Evolutionary conservation across 2,113 vertebrate genomes (phyloP).

Genomic region (Leptocoma aspasia): DNA sequence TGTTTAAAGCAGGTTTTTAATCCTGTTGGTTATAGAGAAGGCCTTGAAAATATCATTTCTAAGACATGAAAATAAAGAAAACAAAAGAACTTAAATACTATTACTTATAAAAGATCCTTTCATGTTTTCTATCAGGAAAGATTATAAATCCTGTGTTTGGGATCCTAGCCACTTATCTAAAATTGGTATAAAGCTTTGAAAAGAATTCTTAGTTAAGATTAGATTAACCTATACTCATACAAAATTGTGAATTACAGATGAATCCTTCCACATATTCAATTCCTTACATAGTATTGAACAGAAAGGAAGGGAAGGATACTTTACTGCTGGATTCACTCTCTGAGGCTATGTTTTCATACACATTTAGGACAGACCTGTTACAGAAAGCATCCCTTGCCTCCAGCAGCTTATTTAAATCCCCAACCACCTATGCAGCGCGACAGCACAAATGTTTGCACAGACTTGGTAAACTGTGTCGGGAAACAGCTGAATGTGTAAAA

Average conservation of each 20-base stretch:
- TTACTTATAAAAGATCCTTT: neutral
- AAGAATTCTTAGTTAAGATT: neutral
- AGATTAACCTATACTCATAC: neutral
- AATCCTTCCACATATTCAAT: neutral
- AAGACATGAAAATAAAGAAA: neutral
- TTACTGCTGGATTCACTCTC: neutral
- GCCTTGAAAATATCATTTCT: neutral
- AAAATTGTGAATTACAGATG: neutral
- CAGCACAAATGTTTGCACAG: neutral
- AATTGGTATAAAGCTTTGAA: neutral
- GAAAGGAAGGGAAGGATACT: neutral
- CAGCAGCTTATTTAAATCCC: neutral
- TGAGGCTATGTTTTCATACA: neutral
- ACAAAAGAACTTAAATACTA: neutral
- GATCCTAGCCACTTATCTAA: neutral
- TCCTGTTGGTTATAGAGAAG: neutral
- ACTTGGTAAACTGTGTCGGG: neutral
- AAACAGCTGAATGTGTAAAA: neutral
- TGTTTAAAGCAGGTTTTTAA: neutral
- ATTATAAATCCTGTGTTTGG: neutral
- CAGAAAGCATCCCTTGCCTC: neutral
- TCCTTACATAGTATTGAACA: neutral
- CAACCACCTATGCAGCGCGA: neutral
- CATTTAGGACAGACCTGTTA: neutral
- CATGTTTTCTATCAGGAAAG: neutral